phyloP scores from a whole-genome alignment of 1,140 invertebrate species.

The Leptoteleia sp. region DNA sequence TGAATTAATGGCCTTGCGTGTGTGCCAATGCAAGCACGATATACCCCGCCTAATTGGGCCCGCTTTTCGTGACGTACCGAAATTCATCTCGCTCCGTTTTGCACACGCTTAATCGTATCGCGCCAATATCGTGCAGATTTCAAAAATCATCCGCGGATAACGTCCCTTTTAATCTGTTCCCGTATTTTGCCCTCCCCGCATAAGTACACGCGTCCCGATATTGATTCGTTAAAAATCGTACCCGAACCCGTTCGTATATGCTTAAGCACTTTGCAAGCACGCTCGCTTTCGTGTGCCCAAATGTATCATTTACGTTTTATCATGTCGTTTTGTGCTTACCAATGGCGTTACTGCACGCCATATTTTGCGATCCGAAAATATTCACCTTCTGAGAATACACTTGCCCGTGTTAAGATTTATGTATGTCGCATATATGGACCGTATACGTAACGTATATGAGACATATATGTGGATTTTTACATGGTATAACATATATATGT shows the following conservation, averaged over 20 bases:
- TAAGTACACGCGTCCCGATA: conserved; percentile 28
- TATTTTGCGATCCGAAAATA: too few relatives aligned
- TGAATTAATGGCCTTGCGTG: conserved; percentile 29
- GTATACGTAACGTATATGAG: too few relatives aligned
- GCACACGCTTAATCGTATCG: conserved; percentile 7
- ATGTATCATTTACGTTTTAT: conserved; percentile 16
- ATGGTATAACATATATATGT: too few relatives aligned
- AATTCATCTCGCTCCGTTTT: conserved; percentile 28
- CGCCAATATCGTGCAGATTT: conserved; percentile 5
- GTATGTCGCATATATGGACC: too few relatives aligned
- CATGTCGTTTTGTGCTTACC: conserved; percentile 11
- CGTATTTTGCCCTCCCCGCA: conserved; percentile 15
- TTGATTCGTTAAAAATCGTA: conserved; percentile 35
- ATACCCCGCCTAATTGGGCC: conserved; percentile 36
- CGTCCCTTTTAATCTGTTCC: conserved; percentile 40
- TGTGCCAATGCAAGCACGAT: conserved; percentile 37
- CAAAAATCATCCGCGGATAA: conserved; percentile 36
- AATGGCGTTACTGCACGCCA: conserved; percentile 19
- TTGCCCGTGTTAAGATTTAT: too few relatives aligned
- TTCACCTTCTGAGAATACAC: too few relatives aligned
- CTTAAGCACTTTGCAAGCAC: conserved; percentile 4
- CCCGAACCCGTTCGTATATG: conserved; percentile 1
- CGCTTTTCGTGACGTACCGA: conserved; percentile 34
- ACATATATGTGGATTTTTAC: too few relatives aligned
- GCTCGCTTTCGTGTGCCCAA: conserved; percentile 21